Conservation (phyloP, 2,797 vertebrate species). For the Dendrocincla fuliginosa region DNA sequence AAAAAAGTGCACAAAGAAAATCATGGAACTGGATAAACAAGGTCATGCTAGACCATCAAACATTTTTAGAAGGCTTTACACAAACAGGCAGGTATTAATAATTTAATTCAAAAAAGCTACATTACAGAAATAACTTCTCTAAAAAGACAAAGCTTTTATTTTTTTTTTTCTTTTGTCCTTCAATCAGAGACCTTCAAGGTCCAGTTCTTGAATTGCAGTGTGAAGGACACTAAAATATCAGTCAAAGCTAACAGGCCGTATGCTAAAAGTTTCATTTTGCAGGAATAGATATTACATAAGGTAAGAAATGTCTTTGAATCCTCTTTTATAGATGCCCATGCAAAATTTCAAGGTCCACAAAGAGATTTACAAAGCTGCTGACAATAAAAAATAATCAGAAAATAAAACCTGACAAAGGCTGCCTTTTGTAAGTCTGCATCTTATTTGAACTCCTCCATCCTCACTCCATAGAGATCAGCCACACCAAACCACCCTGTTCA, state of each 20-base stretch:
- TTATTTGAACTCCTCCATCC: neutral
- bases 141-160: neutral
- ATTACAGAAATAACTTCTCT: neutral
- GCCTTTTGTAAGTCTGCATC: neutral
- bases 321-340: neutral
- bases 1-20: neutral
- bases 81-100: neutral
- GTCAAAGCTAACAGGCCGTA: neutral
- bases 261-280: neutral
- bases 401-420: neutral
- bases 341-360: neutral
- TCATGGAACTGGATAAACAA: neutral
- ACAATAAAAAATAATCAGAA: neutral
- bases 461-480: neutral
- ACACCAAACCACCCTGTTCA: neutral
- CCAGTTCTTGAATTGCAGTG: fast-evolving
- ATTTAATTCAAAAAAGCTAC: neutral
- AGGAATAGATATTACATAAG: neutral
- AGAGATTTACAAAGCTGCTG: neutral
- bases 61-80: neutral
- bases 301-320: neutral
- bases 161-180: neutral
- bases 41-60: neutral
- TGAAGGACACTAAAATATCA: neutral
- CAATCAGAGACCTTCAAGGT: neutral